Conservation (phyloP, 2,888 invertebrate genomes). For the Caprella mutica region DNA sequence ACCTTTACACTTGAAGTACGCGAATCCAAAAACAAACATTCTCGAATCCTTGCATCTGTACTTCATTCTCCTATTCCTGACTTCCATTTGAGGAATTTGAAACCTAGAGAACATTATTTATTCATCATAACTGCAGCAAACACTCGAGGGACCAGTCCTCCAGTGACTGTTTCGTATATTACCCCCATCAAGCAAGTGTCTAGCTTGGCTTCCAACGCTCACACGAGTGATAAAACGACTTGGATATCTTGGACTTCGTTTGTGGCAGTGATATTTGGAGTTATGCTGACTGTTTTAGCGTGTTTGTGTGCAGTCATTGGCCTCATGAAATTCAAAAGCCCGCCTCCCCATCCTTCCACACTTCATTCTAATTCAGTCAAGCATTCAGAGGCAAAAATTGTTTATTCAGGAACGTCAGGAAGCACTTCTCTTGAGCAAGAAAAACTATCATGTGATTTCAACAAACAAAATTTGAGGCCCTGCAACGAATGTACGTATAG, state of each 20-base stretch:
- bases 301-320: conserved; percentile 4
- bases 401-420: no score
- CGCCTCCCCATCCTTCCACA: no score
- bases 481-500: no score
- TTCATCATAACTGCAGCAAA: conserved; percentile 14
- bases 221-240: neutral
- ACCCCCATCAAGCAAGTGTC: conserved; percentile 9
- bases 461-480: no score
- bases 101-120: conserved; percentile 12
- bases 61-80: conserved; percentile 10
- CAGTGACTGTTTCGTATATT: conserved; percentile 11
- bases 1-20: conserved; percentile 15
- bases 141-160: conserved; percentile 9
- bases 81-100: conserved; percentile 6
- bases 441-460: no score
- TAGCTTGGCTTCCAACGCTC: neutral
- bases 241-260: conserved; percentile 11
- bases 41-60: conserved; percentile 11
- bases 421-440: no score
- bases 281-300: conserved; percentile 1
- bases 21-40: conserved; percentile 9
- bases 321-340: conserved; percentile 10
- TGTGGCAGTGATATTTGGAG: conserved; percentile 7
- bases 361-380: no score
- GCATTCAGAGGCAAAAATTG: no score